phyloP scores from a whole-genome alignment of 2,797 vertebrate species.

The Botia almorhae region DNA sequence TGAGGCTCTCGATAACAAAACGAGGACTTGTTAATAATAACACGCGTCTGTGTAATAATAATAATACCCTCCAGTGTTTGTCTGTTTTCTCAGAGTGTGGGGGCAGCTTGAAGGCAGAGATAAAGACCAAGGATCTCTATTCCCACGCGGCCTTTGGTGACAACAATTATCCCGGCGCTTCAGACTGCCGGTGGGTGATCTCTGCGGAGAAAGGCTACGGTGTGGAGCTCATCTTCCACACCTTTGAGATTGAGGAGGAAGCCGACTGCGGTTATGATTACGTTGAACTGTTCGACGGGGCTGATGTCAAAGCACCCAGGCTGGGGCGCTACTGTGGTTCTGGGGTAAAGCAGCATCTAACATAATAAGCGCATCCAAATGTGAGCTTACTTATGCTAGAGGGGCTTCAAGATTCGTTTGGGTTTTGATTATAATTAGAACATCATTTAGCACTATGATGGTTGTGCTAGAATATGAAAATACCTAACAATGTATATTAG shows the following conservation, averaged over 20 bases:
- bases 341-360: slow-evolving; percentile 79
- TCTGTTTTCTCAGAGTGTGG: slow-evolving; percentile 84
- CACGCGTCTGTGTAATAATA: too few species aligned
- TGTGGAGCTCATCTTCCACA: slow-evolving; percentile 97
- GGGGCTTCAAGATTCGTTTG: too few species aligned
- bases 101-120: slow-evolving; percentile 89
- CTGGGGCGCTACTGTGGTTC: slow-evolving; percentile 96
- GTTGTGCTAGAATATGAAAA: too few species aligned
- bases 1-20: background rate
- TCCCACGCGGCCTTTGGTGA: slow-evolving; percentile 97
- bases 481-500: too few species aligned
- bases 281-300: slow-evolving; percentile 95
- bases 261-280: slow-evolving; percentile 96
- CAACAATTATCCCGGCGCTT: slow-evolving; percentile 92
- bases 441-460: too few species aligned
- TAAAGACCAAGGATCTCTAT: slow-evolving; percentile 96
- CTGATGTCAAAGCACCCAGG: slow-evolving; percentile 88
- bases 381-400: too few species aligned
- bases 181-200: slow-evolving; percentile 95
- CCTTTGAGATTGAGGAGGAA: slow-evolving; percentile 97
- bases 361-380: background rate
- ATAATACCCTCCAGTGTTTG: background rate
- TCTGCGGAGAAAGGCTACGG: slow-evolving; percentile 94
- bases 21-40: background rate
- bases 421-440: too few species aligned